Conservation (phyloP, 1,140 invertebrate species). For the Scaptodrosophila lebanonensis region DNA sequence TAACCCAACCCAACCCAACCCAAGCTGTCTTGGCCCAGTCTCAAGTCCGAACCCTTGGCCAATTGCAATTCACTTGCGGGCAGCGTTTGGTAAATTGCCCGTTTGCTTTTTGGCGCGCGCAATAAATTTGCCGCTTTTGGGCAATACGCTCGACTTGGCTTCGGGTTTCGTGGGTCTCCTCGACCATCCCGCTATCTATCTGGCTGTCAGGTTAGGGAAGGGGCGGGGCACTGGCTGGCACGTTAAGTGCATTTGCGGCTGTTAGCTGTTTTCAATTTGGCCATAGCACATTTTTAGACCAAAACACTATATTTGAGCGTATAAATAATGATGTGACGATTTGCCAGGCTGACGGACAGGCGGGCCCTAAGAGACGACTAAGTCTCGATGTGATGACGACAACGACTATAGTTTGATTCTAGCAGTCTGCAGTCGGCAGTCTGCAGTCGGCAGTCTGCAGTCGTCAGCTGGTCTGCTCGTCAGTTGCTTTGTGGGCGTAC, state of each 20-base stretch:
- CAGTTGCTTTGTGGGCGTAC: conserved; percentile 13
- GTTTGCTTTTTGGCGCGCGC: conserved; percentile 40
- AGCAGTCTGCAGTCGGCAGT: too few species aligned
- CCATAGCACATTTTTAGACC: conserved; percentile 34
- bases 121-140: conserved; percentile 62
- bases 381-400: too few species aligned
- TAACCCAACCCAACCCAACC: neutral
- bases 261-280: conserved; percentile 63
- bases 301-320: conserved; percentile 66
- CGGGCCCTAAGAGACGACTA: too few species aligned
- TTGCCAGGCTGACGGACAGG: conserved; percentile 46
- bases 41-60: conserved; percentile 5
- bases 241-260: conserved; percentile 54
- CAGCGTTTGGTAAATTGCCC: conserved; percentile 50
- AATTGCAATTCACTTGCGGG: too few species aligned
- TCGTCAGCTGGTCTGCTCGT: too few species aligned
- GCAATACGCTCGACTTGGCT: too few species aligned
- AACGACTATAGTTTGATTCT: too few species aligned
- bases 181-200: conserved; percentile 20
- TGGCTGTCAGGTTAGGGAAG: conserved; percentile 21
- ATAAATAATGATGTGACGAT: conserved; percentile 75
- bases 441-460: too few species aligned
- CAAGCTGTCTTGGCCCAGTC: neutral
- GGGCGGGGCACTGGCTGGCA: conserved; percentile 8
- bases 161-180: too few species aligned